A percentile compares a stretch with the other conserved stretches of the same genome.
Conservation (phyloP, 2,113 vertebrate species). For the Morone saxatilis region DNA sequence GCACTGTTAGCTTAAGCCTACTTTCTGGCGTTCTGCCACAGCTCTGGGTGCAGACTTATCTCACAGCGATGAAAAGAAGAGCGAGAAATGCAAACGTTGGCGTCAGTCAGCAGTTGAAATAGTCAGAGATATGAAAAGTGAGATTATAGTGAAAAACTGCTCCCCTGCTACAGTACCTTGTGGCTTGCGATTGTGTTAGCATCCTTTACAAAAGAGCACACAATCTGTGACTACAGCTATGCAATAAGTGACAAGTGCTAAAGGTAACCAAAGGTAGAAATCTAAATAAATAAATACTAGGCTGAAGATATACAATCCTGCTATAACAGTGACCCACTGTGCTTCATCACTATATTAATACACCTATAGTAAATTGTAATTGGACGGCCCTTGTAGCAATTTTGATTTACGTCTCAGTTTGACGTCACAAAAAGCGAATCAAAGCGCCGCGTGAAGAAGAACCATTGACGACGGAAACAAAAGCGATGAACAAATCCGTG, state of each 20-base stretch:
- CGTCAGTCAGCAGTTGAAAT: slow-evolving; percentile 34
- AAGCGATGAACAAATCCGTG: slow-evolving; percentile 35
- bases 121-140: slow-evolving; percentile 26
- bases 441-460: slow-evolving; percentile 2
- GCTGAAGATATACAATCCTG: neutral
- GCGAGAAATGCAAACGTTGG: slow-evolving; percentile 35
- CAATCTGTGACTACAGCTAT: neutral
- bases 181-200: neutral
- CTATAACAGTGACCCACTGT: neutral
- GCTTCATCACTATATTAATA: neutral
- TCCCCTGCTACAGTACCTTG: slow-evolving; percentile 20
- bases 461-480: slow-evolving; percentile 12
- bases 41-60: slow-evolving; percentile 57
- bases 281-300: neutral
- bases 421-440: slow-evolving; percentile 20
- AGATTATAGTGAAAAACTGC: slow-evolving; percentile 26
- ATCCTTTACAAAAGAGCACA: neutral
- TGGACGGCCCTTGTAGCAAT: neutral
- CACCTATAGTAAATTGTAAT: slow-evolving; percentile 1
- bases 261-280: neutral
- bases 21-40: slow-evolving; percentile 54
- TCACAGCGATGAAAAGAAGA: slow-evolving; percentile 23
- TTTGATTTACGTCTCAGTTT: slow-evolving; percentile 1
- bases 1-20: slow-evolving; percentile 55
- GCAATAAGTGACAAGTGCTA: neutral